Conservation (phyloP, 2,113 vertebrate genomes). For the Lipophrys pholis region DNA sequence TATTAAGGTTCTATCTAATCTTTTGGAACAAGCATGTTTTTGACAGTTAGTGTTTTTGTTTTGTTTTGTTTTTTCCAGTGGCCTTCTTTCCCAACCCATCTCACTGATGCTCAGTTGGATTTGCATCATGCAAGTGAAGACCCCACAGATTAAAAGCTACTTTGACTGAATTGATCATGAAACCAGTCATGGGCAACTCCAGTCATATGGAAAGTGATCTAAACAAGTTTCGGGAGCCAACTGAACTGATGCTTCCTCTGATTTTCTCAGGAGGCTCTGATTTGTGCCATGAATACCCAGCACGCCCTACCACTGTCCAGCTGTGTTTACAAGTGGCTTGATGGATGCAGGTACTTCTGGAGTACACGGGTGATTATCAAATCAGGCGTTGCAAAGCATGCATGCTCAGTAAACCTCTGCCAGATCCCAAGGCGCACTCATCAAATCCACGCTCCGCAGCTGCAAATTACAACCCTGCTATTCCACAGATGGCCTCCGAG, state of each 20-base stretch:
- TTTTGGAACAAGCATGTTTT: neutral
- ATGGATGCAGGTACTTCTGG: slow-evolving; percentile 24
- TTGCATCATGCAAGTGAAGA: slow-evolving; percentile 9
- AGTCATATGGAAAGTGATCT: slow-evolving; percentile 11
- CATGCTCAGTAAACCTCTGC: slow-evolving; percentile 11
- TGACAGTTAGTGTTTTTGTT: neutral
- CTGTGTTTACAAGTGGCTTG: slow-evolving; percentile 24
- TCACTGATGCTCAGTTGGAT: slow-evolving; percentile 26
- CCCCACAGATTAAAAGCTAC: slow-evolving; percentile 9
- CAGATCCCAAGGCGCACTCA: neutral
- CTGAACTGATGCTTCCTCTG: slow-evolving; percentile 12
- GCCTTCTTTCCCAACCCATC: slow-evolving; percentile 29
- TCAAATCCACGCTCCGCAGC: slow-evolving; percentile 21
- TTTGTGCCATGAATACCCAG: slow-evolving; percentile 16
- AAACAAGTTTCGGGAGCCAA: slow-evolving; percentile 12
- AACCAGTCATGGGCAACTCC: neutral
- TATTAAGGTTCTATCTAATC: slow-evolving; percentile 6
- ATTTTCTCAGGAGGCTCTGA: slow-evolving; percentile 18
- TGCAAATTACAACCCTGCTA: neutral
- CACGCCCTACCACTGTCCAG: slow-evolving; percentile 1
- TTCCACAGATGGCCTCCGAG: slow-evolving; percentile 1
- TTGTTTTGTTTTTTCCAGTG: neutral
- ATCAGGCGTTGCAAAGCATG: neutral
- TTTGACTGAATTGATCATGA: slow-evolving; percentile 3
- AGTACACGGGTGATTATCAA: slow-evolving; percentile 15